A percentile compares a stretch with the other conserved stretches of the same genome.
These are phyloP conservation scores for Leucozona laternaria DNA, from an alignment of 2,888 invertebrate genomes.

Conservation along the genomic window DNA sequence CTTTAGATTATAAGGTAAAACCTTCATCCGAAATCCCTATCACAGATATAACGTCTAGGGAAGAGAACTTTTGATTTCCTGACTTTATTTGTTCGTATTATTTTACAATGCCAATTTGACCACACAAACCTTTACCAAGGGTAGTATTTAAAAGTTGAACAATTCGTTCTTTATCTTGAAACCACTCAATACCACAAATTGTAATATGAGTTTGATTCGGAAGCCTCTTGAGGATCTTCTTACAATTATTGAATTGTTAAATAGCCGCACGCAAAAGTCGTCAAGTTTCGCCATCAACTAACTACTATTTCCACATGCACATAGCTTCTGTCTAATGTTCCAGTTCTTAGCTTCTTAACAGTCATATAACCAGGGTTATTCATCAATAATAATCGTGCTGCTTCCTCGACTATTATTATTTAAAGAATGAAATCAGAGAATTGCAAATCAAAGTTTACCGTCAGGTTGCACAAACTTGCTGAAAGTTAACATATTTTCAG, in stretches of 20 bases:
- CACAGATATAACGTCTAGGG: no score
- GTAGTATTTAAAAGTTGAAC: not conserved
- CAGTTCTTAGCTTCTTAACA: not conserved
- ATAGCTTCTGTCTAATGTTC: slow-evolving; percentile 11
- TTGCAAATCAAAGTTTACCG: not conserved
- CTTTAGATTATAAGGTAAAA: not conserved
- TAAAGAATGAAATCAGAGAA: not conserved
- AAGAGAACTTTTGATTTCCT: slow-evolving; percentile 2
- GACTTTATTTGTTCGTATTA: not conserved
- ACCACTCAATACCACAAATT: slow-evolving; percentile 15
- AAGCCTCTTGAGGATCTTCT: not conserved
- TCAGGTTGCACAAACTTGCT: not conserved
- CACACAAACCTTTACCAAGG: slow-evolving; percentile 8
- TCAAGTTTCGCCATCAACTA: not conserved
- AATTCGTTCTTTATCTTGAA: slow-evolving; percentile 2
- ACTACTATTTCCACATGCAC: not conserved
- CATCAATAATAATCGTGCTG: not conserved
- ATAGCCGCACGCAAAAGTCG: no score
- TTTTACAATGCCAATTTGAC: not conserved
- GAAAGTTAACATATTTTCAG: not conserved
- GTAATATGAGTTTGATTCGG: slow-evolving; percentile 11
- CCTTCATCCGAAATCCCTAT: slow-evolving; percentile 2
- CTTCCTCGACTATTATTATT: not conserved
- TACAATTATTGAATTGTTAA: slow-evolving; percentile 18
- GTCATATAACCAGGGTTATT: not conserved